These are phyloP conservation scores for Planococcus citri DNA, from an alignment of 1,140 invertebrate species.

Conservation along the genomic window DNA sequence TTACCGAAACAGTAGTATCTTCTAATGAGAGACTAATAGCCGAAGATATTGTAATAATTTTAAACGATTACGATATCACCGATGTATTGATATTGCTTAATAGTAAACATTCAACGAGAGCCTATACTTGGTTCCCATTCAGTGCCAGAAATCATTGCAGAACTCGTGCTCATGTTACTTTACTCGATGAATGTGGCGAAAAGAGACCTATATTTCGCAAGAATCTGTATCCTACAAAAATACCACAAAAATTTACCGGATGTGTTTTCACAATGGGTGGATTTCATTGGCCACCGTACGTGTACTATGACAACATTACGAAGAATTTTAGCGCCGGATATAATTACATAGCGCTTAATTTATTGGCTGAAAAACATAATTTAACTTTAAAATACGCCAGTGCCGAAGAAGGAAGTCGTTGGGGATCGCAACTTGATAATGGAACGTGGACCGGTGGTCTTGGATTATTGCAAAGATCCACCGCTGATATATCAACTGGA, in stretches of 20 bases:
- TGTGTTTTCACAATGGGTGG: background rate
- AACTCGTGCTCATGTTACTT: background rate
- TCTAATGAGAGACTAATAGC: background rate
- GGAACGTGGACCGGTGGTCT: conserved; percentile 8
- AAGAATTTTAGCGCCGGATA: background rate
- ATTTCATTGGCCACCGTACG: conserved; percentile 9
- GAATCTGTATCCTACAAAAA: background rate
- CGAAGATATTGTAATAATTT: background rate
- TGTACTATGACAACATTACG: background rate
- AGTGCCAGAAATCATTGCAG: background rate
- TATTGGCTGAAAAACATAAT: background rate
- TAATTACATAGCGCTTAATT: background rate
- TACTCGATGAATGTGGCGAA: background rate
- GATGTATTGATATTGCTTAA: background rate
- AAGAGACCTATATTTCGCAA: background rate
- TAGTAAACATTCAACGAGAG: background rate
- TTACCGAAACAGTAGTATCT: background rate
- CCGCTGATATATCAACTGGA: background rate
- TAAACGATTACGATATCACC: background rate
- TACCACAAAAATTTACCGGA: background rate
- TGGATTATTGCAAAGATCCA: background rate
- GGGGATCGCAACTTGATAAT: background rate
- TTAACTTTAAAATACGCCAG: background rate
- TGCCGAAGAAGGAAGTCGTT: background rate
- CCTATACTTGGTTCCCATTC: background rate